These are phyloP conservation scores for Mystacides longicornis DNA, from an alignment of 2,888 invertebrate species.

Conservation along the genomic window DNA sequence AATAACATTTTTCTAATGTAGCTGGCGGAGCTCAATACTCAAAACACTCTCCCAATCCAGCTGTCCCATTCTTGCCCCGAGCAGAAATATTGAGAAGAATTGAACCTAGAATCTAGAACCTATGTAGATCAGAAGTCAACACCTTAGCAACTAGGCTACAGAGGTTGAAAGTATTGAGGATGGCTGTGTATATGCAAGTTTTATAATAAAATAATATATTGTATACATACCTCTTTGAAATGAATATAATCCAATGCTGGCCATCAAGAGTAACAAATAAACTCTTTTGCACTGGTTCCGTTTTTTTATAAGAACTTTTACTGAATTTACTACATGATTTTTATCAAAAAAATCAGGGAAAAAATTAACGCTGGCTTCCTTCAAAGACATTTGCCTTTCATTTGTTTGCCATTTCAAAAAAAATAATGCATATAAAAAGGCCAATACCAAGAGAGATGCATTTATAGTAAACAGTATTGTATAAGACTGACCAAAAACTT, in stretches of 20 bases:
- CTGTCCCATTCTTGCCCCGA: too few species aligned
- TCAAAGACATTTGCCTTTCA: slow-evolving; percentile 52
- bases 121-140: too few species aligned
- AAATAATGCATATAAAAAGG: slow-evolving; percentile 58
- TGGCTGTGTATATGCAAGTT: too few species aligned
- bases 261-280: slow-evolving; percentile 60
- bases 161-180: too few species aligned
- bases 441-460: slow-evolving; percentile 49
- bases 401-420: slow-evolving; percentile 65
- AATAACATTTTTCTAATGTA: too few species aligned
- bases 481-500: slow-evolving; percentile 57
- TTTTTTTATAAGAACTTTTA: slow-evolving; percentile 53
- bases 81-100: too few species aligned
- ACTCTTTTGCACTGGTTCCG: slow-evolving; percentile 51
- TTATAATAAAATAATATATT: too few species aligned
- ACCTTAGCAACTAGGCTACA: too few species aligned
- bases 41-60: too few species aligned
- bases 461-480: slow-evolving; percentile 69
- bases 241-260: slow-evolving; percentile 71
- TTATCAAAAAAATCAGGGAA: slow-evolving; percentile 65
- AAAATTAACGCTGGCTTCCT: slow-evolving; percentile 50
- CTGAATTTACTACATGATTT: slow-evolving; percentile 57
- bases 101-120: too few species aligned
- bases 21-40: too few species aligned
- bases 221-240: slow-evolving; percentile 71